phyloP scores from a whole-genome alignment of 2,797 vertebrate genomes.

The Megaceryle alcyon region DNA sequence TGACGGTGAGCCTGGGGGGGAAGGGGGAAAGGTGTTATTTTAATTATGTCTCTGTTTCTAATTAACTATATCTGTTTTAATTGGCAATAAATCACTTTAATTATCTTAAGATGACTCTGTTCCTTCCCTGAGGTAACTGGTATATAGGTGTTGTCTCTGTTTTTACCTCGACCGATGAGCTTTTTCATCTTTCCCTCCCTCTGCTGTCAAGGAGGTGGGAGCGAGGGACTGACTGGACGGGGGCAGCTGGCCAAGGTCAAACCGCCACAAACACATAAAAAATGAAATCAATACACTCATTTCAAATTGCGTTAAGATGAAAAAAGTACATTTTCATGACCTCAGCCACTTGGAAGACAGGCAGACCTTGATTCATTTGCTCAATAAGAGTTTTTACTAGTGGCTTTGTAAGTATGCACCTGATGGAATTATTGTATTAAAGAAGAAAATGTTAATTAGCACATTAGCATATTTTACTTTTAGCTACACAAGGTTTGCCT shows the following conservation, averaged over 20 bases:
- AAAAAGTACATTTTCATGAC: not conserved
- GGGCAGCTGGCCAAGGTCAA: not conserved
- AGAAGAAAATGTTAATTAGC: not conserved
- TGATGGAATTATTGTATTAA: not conserved
- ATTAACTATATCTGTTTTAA: not conserved
- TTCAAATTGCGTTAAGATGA: not conserved
- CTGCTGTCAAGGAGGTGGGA: not conserved
- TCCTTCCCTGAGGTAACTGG: not conserved
- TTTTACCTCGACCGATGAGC: rapidly evolving
- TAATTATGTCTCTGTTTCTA: not conserved
- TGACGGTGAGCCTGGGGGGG: not conserved
- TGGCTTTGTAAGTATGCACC: not conserved
- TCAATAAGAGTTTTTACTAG: not conserved
- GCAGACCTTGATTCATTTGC: not conserved
- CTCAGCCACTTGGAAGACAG: not conserved
- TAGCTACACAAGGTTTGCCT: not conserved
- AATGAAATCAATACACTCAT: not conserved
- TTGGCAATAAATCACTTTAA: not conserved
- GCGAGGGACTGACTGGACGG: rapidly evolving
- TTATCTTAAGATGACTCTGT: not conserved
- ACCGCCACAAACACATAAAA: not conserved
- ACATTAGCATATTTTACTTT: not conserved
- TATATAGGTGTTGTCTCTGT: rapidly evolving
- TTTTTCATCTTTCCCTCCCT: not conserved
- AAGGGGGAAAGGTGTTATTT: rapidly evolving